phyloP scores from a whole-genome alignment of 2,888 invertebrate genomes.

The Phaedon cochleariae region DNA sequence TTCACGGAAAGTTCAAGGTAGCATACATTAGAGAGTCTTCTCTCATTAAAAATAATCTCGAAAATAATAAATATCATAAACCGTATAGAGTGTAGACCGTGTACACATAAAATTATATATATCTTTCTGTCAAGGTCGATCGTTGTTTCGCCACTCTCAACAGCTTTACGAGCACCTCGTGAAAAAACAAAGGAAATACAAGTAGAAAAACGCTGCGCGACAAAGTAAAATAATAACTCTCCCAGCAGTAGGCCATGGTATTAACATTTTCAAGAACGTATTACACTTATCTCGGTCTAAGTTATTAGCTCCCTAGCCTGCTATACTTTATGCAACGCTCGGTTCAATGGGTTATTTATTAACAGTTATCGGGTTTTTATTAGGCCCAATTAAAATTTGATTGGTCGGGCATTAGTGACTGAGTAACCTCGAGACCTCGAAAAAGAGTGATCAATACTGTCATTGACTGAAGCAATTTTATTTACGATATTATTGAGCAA shows the following conservation, averaged over 20 bases:
- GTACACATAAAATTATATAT: background rate
- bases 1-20: conserved; percentile 3
- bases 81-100: too few relatives aligned
- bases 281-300: conserved; percentile 15
- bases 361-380: conserved; percentile 9
- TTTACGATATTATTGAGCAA: background rate
- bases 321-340: background rate
- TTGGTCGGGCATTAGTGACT: background rate
- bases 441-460: background rate
- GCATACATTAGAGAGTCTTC: background rate
- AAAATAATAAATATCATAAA: background rate
- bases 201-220: conserved; percentile 7
- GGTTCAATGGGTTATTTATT: conserved; percentile 6
- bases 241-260: conserved; percentile 18
- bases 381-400: conserved; percentile 7
- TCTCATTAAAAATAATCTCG: background rate
- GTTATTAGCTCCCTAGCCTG: conserved; percentile 10
- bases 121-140: conserved; percentile 6
- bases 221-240: conserved; percentile 17
- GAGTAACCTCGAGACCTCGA: too few relatives aligned
- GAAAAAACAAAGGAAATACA: conserved; percentile 7
- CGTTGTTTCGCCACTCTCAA: conserved; percentile 6
- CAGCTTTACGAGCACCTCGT: conserved; percentile 13
- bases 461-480: background rate
- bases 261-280: conserved; percentile 16